Base-by-base conservation (phyloP, 1,140 invertebrate genomes). In the Heliconius nattereri region DNA sequence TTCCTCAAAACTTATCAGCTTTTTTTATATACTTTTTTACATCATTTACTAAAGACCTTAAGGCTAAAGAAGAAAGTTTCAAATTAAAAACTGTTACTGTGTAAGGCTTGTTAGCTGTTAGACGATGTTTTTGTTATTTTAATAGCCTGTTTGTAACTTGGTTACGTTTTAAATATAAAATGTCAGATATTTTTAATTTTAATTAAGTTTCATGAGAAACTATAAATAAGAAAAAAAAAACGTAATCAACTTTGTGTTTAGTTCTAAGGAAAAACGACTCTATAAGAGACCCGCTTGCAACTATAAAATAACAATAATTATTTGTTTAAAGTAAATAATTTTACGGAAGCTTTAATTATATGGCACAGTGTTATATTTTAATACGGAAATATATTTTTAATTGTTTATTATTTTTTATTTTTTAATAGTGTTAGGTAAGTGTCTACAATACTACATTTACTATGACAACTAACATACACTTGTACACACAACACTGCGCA, bases 51-150 rank as follows among this genome's bases (percentile, higher is more conserved):
- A 73, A n/a, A 49, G 77, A 32, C 23, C 77, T 29, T 35, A 78
- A 78, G 60, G 77, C 76, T 54, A 71, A 72, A 78, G 76, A 71
- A 45, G 76, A 78, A 78, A 78, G 76, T 78, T 78, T 78, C 70
- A 78, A 71, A 23, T 72, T 78, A 72, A 78, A 66, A 54, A 54
- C 70, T 78, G 19, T 78, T 78, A 72, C 19, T 35, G 54, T 54
- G 29, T 71, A 37, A 72, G 23, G 76, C 76, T 78, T 40, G 49
- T 72, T 29, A n/a, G 37, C 49, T 40, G 76, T 78, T 72, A 72
- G 66, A 52, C 20, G 23, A 72, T 71, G 40, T 52, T 77, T 77
- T 26, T 77, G 49, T 54, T 54, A 72, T 78, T 78, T 72, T 72
- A 78, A 78, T 72, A 49, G 71, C 40, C 19, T 72, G 29, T 72